These are phyloP conservation scores for Aulostomus chinensis DNA, from an alignment of 2,797 vertebrate genomes.

Conservation along the genomic window DNA sequence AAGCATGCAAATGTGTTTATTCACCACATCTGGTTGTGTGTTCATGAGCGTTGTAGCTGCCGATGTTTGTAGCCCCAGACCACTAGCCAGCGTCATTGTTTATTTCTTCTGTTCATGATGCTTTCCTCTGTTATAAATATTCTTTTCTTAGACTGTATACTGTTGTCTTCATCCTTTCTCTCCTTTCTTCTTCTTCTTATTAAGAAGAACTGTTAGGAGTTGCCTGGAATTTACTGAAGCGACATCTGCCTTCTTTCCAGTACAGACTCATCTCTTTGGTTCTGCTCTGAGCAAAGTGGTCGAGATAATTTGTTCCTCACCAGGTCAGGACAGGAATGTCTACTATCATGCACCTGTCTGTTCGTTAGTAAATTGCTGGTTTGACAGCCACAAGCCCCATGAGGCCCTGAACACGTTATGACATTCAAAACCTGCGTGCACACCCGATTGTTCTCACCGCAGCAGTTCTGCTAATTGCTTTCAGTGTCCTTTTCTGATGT, in stretches of 20 bases:
- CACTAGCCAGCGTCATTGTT: no score
- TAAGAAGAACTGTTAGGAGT: background rate
- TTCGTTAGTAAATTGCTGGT: background rate
- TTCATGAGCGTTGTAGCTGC: no score
- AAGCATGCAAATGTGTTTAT: no score
- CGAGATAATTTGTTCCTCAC: slow-evolving; percentile 31
- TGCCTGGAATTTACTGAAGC: slow-evolving; percentile 11
- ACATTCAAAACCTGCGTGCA: background rate
- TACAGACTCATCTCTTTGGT: background rate
- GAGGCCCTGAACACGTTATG: background rate
- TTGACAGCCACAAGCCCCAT: background rate
- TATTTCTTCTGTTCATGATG: no score
- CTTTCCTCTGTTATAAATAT: no score
- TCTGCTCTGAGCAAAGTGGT: slow-evolving; percentile 22
- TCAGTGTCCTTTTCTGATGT: slow-evolving; percentile 3
- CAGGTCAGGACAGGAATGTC: slow-evolving; percentile 36
- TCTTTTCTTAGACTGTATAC: no score
- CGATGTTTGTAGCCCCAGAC: no score
- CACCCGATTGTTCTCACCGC: background rate
- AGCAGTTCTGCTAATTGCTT: slow-evolving; percentile 7
- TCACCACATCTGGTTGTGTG: no score
- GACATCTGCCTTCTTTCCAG: slow-evolving; percentile 6
- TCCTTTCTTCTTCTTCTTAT: slow-evolving; percentile 4
- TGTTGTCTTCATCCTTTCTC: no score
- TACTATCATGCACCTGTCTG: slow-evolving; percentile 29